Evolutionary conservation across 2,888 invertebrate genomes (phyloP).

Genomic region (Drosophila anceps): DNA sequence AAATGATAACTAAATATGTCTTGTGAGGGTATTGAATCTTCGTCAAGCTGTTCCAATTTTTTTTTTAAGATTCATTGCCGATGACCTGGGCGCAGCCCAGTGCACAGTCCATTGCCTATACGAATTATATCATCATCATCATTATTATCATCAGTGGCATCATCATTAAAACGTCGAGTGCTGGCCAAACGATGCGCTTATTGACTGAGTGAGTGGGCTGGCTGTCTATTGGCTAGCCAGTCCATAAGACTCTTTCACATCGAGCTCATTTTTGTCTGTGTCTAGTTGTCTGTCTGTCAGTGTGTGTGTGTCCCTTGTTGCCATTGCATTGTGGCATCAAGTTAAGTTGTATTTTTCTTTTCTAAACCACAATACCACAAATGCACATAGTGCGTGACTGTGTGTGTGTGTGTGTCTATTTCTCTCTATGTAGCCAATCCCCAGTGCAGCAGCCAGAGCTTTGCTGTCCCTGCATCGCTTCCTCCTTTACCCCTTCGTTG

Average conservation of each 20-base stretch:
- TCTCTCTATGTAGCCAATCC: slow-evolving; percentile 25
- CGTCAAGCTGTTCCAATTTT: background rate
- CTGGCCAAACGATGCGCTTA: slow-evolving; percentile 35
- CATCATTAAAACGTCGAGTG: slow-evolving; percentile 26
- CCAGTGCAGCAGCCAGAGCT: slow-evolving; percentile 22
- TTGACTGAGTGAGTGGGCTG: slow-evolving; percentile 48
- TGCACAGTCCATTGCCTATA: slow-evolving; percentile 17
- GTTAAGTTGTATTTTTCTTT: slow-evolving; percentile 50
- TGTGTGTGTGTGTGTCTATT: slow-evolving; percentile 10
- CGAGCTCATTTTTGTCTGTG: background rate
- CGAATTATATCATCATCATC: slow-evolving; percentile 39
- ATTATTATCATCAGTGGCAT: slow-evolving; percentile 31
- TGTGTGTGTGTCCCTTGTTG: slow-evolving; percentile 40
- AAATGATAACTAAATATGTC: background rate
- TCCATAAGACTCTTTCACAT: slow-evolving; percentile 17
- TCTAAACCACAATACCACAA: slow-evolving; percentile 48
- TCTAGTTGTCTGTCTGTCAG: slow-evolving; percentile 12
- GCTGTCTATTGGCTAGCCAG: slow-evolving; percentile 25
- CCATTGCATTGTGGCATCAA: slow-evolving; percentile 48
- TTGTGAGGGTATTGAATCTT: background rate
- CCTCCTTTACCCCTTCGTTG: background rate
- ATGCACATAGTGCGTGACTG: slow-evolving; percentile 26
- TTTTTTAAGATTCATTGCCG: background rate
- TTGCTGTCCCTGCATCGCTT: background rate
- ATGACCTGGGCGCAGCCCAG: slow-evolving; percentile 48